Conservation (phyloP, 2,888 invertebrate species). For the Plutella xylostella region DNA sequence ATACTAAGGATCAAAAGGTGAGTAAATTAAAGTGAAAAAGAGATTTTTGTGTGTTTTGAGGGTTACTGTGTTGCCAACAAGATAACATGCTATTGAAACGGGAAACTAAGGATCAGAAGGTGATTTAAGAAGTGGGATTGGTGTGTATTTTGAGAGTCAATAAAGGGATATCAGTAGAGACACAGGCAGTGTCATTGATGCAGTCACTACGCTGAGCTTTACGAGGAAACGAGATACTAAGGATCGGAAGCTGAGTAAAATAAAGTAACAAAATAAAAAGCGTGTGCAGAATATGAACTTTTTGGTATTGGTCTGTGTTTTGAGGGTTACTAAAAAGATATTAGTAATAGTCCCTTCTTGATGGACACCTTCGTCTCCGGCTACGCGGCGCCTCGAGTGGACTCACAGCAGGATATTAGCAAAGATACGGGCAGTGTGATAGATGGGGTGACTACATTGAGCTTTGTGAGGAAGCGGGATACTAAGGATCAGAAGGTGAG, state of each 20-base stretch:
- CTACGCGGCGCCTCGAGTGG: slow-evolving; percentile 81
- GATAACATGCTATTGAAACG: no score
- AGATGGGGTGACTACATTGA: slow-evolving; percentile 82
- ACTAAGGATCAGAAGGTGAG: slow-evolving; percentile 74
- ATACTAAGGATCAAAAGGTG: slow-evolving; percentile 75
- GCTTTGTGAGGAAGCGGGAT: slow-evolving; percentile 81
- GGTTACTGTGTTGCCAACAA: no score
- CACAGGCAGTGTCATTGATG: slow-evolving; percentile 78
- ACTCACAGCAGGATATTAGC: slow-evolving; percentile 79
- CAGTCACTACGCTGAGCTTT: slow-evolving; percentile 82
- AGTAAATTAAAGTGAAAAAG: background rate
- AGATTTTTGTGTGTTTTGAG: background rate
- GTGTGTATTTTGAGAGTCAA: no score
- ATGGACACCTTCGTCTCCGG: slow-evolving; percentile 91
- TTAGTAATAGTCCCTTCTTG: slow-evolving; percentile 85
- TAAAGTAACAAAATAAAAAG: no score
- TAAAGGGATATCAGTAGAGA: slow-evolving; percentile 76
- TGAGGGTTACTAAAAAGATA: no score
- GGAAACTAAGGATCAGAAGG: no score
- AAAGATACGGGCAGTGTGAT: slow-evolving; percentile 76
- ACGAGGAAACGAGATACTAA: no score
- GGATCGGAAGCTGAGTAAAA: no score
- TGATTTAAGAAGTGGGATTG: no score
- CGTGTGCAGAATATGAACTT: no score
- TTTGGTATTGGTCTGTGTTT: no score